phyloP scores from a whole-genome alignment of 2,888 invertebrate genomes.

The Dryocosmus kuriphilus region DNA sequence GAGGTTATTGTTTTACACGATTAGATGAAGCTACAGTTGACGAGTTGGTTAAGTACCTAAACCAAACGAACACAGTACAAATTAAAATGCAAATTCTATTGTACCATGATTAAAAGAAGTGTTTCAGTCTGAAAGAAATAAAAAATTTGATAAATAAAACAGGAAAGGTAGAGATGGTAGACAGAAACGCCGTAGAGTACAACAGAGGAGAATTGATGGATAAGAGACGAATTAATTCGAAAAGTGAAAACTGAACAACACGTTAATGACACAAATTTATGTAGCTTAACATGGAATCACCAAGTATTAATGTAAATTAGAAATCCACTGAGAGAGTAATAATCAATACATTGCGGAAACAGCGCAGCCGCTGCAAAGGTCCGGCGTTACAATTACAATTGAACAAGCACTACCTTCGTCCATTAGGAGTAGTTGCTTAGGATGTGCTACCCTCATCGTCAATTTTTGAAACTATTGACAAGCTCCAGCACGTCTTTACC shows the following conservation, averaged over 20 bases:
- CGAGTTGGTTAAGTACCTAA: background rate
- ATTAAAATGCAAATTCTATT: background rate
- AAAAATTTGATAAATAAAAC: background rate
- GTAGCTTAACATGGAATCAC: slow-evolving; percentile 52
- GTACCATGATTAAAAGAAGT: background rate
- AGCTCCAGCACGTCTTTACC: slow-evolving; percentile 57
- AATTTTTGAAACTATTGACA: slow-evolving; percentile 63
- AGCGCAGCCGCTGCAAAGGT: slow-evolving; percentile 73
- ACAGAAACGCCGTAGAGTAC: background rate
- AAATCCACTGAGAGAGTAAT: slow-evolving; percentile 76
- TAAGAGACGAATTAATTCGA: background rate
- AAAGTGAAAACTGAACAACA: background rate
- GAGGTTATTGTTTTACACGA: background rate
- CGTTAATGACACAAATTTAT: background rate
- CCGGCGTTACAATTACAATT: slow-evolving; percentile 49
- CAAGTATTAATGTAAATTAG: slow-evolving; percentile 73
- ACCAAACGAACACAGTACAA: background rate
- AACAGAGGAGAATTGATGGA: background rate
- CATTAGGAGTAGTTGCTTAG: slow-evolving; percentile 51
- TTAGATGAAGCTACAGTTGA: background rate
- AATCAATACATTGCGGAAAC: slow-evolving; percentile 74
- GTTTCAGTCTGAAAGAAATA: background rate
- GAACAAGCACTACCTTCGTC: slow-evolving; percentile 59
- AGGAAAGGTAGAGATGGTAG: background rate
- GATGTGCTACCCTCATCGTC: slow-evolving; percentile 72